Evolutionary conservation across 2,888 invertebrate species (phyloP), one percentile per base, ranked within the genome.

Genomic region (Meghimatium bilineatum): DNA sequence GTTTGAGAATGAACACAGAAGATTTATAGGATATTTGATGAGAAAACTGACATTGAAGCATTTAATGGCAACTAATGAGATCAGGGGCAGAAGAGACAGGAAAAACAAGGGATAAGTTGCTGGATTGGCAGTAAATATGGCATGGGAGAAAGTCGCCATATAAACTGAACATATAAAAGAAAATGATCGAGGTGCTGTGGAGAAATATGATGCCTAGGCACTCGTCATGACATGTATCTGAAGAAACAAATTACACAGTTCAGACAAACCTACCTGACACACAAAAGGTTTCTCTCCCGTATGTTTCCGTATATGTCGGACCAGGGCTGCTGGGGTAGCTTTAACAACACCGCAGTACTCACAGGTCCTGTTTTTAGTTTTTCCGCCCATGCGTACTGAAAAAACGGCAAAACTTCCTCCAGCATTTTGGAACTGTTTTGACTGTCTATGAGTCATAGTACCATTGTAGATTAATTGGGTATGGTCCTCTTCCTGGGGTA

Each of bases 201-300:
- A 44, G 44, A 44, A 8, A 5, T 12, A 44, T 44, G 44, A 44
- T 44, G 44, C 44, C 44, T 44, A 44, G 44, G 6, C 44, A 44
- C 5, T 44, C 44, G 44, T 5, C 44, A 44, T 8, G 12, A 44
- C 44, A 44, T 12, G 44, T 44, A 12, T 44, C 12, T 44, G 5
- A 12, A 44, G 44, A 44, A 5, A 44, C 44, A 20, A 49, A 49
- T 17, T 12, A 49, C 8, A 49, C 49, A 56, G 23, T 56, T 20
- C 8, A 14, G 44, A 56, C 56, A 34, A 26, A 36, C 26, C 82
- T 86, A 91, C 91, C 85, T 88, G 85, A 87, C 92, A 92, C 12
- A 87, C 85, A 87, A 92, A 93, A 6, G 92, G 92, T 29, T 89
- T 84, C 84, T 92, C 92, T 36, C 92, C 92, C 0, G 92, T 92